Base-by-base conservation (phyloP, 2,888 invertebrate genomes). In the Phortica okadai region DNA sequence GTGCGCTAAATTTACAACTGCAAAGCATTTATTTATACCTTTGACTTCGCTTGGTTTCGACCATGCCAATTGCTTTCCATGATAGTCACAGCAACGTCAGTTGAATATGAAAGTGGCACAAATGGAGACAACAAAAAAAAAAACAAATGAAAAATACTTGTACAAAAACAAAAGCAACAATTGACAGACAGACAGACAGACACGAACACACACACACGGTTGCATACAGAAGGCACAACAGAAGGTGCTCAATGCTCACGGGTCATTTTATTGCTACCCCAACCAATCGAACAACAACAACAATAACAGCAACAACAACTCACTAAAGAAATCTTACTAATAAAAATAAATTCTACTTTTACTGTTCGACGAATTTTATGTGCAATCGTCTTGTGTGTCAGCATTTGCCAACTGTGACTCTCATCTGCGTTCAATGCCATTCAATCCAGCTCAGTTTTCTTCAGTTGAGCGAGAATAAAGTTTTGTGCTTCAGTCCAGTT, bases 1-100 rank as follows among this genome's bases (percentile, higher is more conserved):
- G 42, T 56, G 69, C 45, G 45, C 45, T 69, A 72, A 74, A 67
- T 67, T 67, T 74, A 74, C 74, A 74, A 74, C 67, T n/a, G 50
- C 54, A 54, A 58, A 75, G 70, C 73, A 73, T 76, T 76, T 76
- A 76, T 76, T 76, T 76, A 76, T 76, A 62, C 73, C 76, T 67
- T 73, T 73, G 56, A 54, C n/a, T 16, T 21, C 4, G 25, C 50
- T 11, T 45, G 25, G 70, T 72, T 72, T 72, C 54, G 44, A 21
- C 21, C 8, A 70, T 54, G 70, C 54, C 33, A 72, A 56, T 2
- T 72, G 54, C 56, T 56, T 21, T 25, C 50, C 41, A 33, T 41
- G 14, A 45, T 72, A 5, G 67, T n/a, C n/a, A 62, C 21, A 62
- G 25, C 25, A 62, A 10, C 33, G 62, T 10, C 7, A 21, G 14